Evolutionary conservation across 1,140 invertebrate genomes (phyloP).

Genomic region (Drosophila nigromelanica): DNA sequence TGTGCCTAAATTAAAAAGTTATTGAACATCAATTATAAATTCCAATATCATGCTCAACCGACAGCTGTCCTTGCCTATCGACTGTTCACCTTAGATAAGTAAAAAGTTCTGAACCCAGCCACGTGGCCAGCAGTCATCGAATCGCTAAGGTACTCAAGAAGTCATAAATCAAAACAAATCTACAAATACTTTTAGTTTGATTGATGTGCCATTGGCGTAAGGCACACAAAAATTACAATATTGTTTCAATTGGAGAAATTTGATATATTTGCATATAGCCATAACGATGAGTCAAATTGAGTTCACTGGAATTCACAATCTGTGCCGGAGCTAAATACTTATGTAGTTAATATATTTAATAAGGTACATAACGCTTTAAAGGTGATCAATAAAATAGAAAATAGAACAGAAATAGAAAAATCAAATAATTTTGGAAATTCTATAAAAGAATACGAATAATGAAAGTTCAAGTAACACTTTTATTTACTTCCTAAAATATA

Average conservation of each 20-base stretch:
- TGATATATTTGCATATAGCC: conserved; percentile 23
- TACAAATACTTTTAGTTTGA: conserved; percentile 41
- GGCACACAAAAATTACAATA: conserved; percentile 1
- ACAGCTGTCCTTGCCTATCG: conserved; percentile 61
- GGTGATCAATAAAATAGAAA: conserved; percentile 1
- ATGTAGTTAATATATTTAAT: background rate
- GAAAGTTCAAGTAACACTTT: too few species aligned
- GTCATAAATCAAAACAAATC: conserved; percentile 35
- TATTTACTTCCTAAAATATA: too few species aligned
- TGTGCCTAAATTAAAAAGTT: conserved; percentile 63
- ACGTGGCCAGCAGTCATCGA: conserved; percentile 43
- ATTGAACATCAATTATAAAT: conserved; percentile 78
- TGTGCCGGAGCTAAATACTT: conserved; percentile 1
- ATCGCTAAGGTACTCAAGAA: conserved; percentile 49
- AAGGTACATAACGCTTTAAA: background rate
- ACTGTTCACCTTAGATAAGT: conserved; percentile 67
- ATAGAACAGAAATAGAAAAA: too few species aligned
- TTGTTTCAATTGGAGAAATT: conserved; percentile 1
- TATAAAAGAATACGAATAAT: background rate
- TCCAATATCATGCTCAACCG: conserved; percentile 57
- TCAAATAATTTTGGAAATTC: background rate
- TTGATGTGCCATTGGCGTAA: conserved; percentile 40
- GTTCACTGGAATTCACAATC: conserved; percentile 15
- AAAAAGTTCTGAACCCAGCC: conserved; percentile 24
- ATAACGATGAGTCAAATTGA: conserved; percentile 13